Evolutionary conservation across 2,888 invertebrate species (phyloP), one percentile per base, ranked within the genome.

Genomic region (Ypsolopha sequella): DNA sequence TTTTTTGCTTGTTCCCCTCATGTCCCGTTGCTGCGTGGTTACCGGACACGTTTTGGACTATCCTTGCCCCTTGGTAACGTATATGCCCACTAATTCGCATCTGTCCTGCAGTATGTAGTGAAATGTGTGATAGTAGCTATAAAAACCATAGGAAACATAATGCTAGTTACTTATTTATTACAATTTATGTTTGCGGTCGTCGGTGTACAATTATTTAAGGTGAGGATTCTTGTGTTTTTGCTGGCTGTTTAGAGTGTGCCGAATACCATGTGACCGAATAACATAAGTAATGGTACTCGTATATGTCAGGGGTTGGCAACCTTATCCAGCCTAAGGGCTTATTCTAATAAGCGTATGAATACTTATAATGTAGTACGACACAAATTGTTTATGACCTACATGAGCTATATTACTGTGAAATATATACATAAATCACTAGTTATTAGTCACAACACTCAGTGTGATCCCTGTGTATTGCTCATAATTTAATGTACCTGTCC

Each of bases 131-230:
- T 97, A 90, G 97, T 97, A 89, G 97, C 97, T 74, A 95, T 98
- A 88, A 96, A 96, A 92, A 98, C 97, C 78, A 98, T 98, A 91
- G 98, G 98, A 88, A 99, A 99, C 93, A 99, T 99, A 89, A 97
- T 99, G 94, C 92, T 99, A 93, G 99, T 99, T 89, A 99, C 99
- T 84, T 97, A 97, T 91, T 95, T 99, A 86, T 95, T 99, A 87
- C 96, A 98, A 92, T 99, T 99, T 92, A 99, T 99, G 98, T 99
- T 99, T 88, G 98, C 99, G 89, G 98, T 98, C 87, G 99, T 99
- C 88, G 99, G 99, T 90, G 99, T 99, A 86, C 99, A 99, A 90
- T 93, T 99, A 70, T 99, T 99, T 91, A 99, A 99, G 94, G 96
- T 96, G 91, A 91, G 89, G 80, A 64, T 55, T 53, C n/a, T 48